Percentiles rank a stretch among this genome's conserved stretches.
Evolutionary conservation across 2,797 vertebrate genomes (phyloP).

Genomic region (Tragopan temminckii): DNA sequence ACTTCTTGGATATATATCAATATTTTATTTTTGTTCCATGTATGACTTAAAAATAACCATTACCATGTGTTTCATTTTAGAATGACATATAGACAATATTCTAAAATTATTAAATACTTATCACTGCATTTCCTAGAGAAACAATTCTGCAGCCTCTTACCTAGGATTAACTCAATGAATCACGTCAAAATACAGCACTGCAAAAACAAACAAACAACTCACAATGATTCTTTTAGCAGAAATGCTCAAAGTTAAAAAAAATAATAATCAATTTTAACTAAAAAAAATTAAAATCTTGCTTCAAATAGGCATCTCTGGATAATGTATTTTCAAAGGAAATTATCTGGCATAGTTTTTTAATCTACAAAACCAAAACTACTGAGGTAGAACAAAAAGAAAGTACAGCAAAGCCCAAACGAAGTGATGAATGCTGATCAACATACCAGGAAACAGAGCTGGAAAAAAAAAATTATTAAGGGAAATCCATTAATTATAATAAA

Average conservation of each 20-base stretch:
- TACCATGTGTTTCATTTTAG: constrained; percentile 11
- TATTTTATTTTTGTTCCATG: constrained; percentile 30
- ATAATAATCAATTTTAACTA: neutral
- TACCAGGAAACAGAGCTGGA: neutral
- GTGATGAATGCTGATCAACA: neutral
- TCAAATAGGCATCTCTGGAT: neutral
- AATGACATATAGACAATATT: neutral
- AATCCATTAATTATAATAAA: neutral
- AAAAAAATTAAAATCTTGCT: neutral
- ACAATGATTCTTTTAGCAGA: neutral
- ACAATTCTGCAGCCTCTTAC: neutral
- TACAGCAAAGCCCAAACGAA: neutral
- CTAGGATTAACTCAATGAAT: neutral
- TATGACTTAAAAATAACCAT: constrained; percentile 25
- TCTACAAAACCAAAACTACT: neutral
- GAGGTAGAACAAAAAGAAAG: neutral
- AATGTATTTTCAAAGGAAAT: neutral
- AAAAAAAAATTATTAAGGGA: neutral
- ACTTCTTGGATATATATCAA: neutral
- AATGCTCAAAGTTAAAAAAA: neutral
- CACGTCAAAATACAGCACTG: neutral
- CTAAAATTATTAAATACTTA: neutral
- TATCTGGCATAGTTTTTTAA: neutral
- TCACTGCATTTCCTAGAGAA: neutral
- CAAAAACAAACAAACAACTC: neutral